A percentile compares a stretch with the other conserved stretches of the same genome.
Conservation (phyloP, 1,140 invertebrate species). For the Palaemon carinicauda region DNA sequence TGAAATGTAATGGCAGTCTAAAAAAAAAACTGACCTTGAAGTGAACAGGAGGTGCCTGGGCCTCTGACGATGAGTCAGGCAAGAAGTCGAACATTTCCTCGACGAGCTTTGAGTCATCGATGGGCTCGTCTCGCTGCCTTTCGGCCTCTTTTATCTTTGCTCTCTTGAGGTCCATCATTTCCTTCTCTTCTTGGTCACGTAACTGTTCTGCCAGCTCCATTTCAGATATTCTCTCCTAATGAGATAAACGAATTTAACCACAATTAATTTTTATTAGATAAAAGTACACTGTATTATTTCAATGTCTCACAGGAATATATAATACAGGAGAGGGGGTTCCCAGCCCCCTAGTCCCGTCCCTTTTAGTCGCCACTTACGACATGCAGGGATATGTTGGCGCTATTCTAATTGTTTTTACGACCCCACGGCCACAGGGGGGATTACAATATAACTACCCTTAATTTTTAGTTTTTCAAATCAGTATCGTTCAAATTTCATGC, state of each 20-base stretch:
- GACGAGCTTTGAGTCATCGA: conserved; percentile 93
- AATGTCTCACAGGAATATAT: too few relatives aligned
- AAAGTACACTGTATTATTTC: too few relatives aligned
- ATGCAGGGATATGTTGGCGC: too few relatives aligned
- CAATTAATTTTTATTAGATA: too few relatives aligned
- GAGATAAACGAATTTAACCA: neutral
- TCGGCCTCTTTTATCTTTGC: conserved; percentile 90
- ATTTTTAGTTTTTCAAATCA: neutral
- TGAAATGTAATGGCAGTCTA: neutral
- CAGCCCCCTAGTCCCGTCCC: too few relatives aligned
- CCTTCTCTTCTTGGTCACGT: conserved; percentile 83
- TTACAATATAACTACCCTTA: too few relatives aligned
- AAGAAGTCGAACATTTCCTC: conserved; percentile 98
- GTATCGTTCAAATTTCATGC: neutral
- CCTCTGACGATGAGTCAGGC: conserved; percentile 87
- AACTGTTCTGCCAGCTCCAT: conserved; percentile 89
- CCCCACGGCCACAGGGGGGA: too few relatives aligned
- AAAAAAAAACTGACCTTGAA: conserved; percentile 64
- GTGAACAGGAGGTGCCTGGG: conserved; percentile 72
- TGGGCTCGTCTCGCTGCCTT: conserved; percentile 88
- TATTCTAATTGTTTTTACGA: too few relatives aligned
- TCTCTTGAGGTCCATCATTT: conserved; percentile 86
- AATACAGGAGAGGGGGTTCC: too few relatives aligned
- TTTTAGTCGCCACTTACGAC: too few relatives aligned
- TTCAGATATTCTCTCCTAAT: conserved; percentile 86